Base-by-base conservation (phyloP, 1,140 invertebrate genomes). In the Holotrichia oblita region DNA sequence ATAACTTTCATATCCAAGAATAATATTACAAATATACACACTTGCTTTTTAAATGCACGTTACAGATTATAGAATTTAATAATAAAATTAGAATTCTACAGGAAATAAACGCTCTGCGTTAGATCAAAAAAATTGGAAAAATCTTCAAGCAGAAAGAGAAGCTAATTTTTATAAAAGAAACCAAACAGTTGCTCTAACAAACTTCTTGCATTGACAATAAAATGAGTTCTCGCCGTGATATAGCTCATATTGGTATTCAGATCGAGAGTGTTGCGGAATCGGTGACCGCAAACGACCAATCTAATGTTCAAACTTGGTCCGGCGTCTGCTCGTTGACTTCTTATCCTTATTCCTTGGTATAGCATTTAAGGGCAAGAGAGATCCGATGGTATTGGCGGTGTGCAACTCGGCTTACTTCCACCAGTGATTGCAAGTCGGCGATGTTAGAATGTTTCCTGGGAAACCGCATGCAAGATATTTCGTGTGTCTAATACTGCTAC, bases 261-360 rank as follows among this genome's bases (percentile, higher is more conserved):
- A 76, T 42, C 64, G 73, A 42, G 73, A 79, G 59, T 73, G 72
- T 42, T 73, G 42, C 34, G 40, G 64, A 73, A 79, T 79, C 78
- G 69, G 78, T 76, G 78, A 79, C 78, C 78, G 78, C 78, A 73
- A 76, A 79, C 78, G 78, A 55, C 74, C 73, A 76, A 79, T 76
- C n/a, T 79, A 79, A 76, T 79, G 72, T 64, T 80, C 76, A 77
- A 80, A 80, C 79, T 77, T 76, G 72, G 73, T 78, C 77, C 79
- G 34, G 73, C 61, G 61, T 69, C 61, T 69, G 17, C 10, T 27
- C 61, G 6, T 27, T 20, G 61, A 34, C 61, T 69, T 69, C 61
- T 69, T 69, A 69, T 17, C 10, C 44, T 9, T n/a, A 48, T 48
- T 17, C 48, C 48, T 14, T 55, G 14, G 20, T 22, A 24, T 48